Evolutionary conservation across 2,113 vertebrate species (phyloP).

Genomic region (Passer montanus): DNA sequence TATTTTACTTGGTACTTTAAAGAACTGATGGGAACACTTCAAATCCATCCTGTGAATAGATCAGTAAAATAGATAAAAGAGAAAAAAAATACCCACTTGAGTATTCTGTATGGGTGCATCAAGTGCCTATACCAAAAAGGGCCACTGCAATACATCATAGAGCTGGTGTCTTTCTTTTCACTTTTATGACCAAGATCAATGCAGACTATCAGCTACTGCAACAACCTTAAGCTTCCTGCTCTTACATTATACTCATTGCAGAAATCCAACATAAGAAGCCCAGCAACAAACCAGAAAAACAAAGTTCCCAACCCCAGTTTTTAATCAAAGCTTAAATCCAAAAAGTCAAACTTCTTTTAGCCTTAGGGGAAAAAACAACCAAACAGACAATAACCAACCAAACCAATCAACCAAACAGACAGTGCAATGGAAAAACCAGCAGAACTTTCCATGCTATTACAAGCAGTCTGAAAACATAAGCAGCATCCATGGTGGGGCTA

Average conservation of each 20-base stretch:
- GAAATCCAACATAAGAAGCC: background rate
- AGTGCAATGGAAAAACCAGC: background rate
- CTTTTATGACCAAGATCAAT: background rate
- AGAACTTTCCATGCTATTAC: background rate
- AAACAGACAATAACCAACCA: too few relatives aligned
- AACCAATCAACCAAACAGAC: too few relatives aligned
- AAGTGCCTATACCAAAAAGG: background rate
- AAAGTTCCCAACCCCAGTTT: background rate
- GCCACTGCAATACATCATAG: background rate
- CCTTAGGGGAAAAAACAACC: background rate
- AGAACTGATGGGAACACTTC: background rate
- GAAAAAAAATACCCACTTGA: background rate
- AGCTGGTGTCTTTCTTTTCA: background rate
- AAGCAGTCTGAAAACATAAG: background rate
- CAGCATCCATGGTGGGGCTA: fast-evolving
- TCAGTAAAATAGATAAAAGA: background rate
- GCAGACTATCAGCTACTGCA: background rate
- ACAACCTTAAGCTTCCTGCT: background rate
- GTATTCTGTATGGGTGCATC: background rate
- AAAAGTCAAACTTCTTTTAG: background rate
- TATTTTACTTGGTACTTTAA: background rate
- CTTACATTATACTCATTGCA: background rate
- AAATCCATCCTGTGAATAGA: background rate
- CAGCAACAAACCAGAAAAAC: background rate
- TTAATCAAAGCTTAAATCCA: background rate